Evolutionary conservation across 2,113 vertebrate genomes (phyloP).

Genomic region (Prinia subflava): DNA sequence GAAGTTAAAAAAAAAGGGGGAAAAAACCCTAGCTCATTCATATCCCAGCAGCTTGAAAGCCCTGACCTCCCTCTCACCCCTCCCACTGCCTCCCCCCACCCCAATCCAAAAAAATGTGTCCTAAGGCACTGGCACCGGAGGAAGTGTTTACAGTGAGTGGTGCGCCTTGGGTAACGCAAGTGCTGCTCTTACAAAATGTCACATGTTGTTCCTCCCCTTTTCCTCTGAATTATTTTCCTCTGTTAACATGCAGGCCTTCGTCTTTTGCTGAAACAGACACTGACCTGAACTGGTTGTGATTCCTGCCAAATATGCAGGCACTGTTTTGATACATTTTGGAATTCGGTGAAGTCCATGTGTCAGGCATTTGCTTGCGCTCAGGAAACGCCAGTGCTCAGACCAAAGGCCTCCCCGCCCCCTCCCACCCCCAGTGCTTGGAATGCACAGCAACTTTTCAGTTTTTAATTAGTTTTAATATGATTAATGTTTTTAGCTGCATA

Average conservation of each 20-base stretch:
- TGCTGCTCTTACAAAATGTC: constrained; percentile 51
- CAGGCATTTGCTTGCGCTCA: constrained; percentile 73
- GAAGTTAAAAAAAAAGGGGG: neutral
- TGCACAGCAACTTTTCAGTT: constrained; percentile 63
- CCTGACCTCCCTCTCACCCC: constrained; percentile 48
- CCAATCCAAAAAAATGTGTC: constrained; percentile 6
- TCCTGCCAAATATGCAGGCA: constrained; percentile 77
- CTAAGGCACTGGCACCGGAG: constrained; percentile 42
- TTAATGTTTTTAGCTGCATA: constrained; percentile 55
- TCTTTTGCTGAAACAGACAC: constrained; percentile 70
- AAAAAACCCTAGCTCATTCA: neutral
- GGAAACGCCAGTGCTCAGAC: constrained; percentile 69
- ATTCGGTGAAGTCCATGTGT: constrained; percentile 73
- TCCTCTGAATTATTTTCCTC: constrained; percentile 60
- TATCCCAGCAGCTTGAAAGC: constrained; percentile 43
- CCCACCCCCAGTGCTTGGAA: constrained; percentile 46
- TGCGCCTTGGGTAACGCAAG: constrained; percentile 54
- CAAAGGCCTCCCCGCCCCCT: constrained; percentile 45
- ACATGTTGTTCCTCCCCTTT: constrained; percentile 66
- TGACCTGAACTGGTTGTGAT: constrained; percentile 74
- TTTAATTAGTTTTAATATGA: constrained; percentile 74
- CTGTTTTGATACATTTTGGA: constrained; percentile 79
- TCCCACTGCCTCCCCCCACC: neutral
- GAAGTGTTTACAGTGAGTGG: constrained; percentile 63
- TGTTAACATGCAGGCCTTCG: constrained; percentile 44